Percentiles rank a stretch among this genome's conserved stretches.
Conservation (phyloP, 2,113 vertebrate genomes). For the Centropristis striata region DNA sequence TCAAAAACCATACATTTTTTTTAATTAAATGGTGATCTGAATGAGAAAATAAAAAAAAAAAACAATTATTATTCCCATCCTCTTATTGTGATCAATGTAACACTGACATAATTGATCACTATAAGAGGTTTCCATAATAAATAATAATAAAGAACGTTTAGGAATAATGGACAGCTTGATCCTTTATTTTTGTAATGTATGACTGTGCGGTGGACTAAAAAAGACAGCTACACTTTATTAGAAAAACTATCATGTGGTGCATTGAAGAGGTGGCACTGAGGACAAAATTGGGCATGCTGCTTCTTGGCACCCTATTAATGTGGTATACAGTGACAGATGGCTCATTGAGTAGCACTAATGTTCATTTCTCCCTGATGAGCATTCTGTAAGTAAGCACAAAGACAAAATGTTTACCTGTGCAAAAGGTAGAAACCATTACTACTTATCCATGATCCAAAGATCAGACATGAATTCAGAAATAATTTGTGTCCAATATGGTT, state of each 20-base stretch:
- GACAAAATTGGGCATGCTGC: slow-evolving; percentile 60
- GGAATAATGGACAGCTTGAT: background rate
- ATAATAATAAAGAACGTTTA: background rate
- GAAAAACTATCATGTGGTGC: slow-evolving; percentile 49
- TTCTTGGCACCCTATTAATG: slow-evolving; percentile 59
- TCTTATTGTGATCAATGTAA: too few species aligned
- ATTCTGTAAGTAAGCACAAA: slow-evolving; percentile 33
- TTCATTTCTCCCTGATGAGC: slow-evolving; percentile 44
- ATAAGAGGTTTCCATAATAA: too few species aligned
- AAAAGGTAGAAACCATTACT: background rate
- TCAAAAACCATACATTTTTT: too few species aligned
- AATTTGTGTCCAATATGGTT: background rate
- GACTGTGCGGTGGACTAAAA: background rate
- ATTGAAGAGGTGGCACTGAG: slow-evolving; percentile 40
- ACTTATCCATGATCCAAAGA: background rate
- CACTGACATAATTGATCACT: background rate
- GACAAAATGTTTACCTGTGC: slow-evolving; percentile 17
- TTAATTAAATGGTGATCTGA: too few species aligned
- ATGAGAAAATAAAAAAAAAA: too few species aligned
- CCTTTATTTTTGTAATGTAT: background rate
- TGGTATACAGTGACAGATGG: slow-evolving; percentile 71
- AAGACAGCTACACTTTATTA: slow-evolving; percentile 22
- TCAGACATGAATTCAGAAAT: background rate
- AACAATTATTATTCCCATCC: too few species aligned
- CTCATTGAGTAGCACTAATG: slow-evolving; percentile 54